These are phyloP conservation scores for Cherax destructor DNA, from an alignment of 1,140 invertebrate species.

Conservation along the genomic window DNA sequence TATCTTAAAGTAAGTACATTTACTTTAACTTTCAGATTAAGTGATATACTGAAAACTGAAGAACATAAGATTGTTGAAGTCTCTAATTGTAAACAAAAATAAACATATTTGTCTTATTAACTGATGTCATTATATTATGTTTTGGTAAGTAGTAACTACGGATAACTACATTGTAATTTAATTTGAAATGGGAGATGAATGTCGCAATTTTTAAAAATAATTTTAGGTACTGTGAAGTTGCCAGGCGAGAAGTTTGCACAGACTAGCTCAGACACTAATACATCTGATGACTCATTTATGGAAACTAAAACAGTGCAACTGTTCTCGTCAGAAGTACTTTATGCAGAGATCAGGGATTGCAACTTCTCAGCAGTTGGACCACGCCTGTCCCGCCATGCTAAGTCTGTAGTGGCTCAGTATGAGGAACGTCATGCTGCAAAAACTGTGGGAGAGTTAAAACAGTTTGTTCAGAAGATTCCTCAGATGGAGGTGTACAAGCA, in stretches of 20 bases:
- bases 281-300: slow-evolving; percentile 76
- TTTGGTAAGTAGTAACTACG: too few species aligned
- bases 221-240: slow-evolving; percentile 85
- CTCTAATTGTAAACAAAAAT: too few species aligned
- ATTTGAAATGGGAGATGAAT: too few species aligned
- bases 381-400: slow-evolving; percentile 90
- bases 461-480: slow-evolving; percentile 92
- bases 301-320: slow-evolving; percentile 90
- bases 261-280: slow-evolving; percentile 78
- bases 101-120: too few species aligned
- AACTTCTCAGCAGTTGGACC: slow-evolving; percentile 95
- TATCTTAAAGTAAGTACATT: too few species aligned
- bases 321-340: slow-evolving; percentile 93
- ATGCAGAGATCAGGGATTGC: slow-evolving; percentile 93
- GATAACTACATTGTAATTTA: too few species aligned
- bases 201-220: neutral
- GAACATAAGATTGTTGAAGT: too few species aligned
- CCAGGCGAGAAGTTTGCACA: slow-evolving; percentile 88
- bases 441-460: slow-evolving; percentile 94
- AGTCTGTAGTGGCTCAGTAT: slow-evolving; percentile 87
- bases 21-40: too few species aligned
- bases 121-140: too few species aligned
- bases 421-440: slow-evolving; percentile 91
- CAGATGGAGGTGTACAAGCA: slow-evolving; percentile 92
- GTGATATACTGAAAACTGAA: too few species aligned